A percentile compares a stretch with the other conserved stretches of the same genome.
These are phyloP conservation scores for Whitmania pigra DNA, from an alignment of 1,140 invertebrate species.

Conservation along the genomic window DNA sequence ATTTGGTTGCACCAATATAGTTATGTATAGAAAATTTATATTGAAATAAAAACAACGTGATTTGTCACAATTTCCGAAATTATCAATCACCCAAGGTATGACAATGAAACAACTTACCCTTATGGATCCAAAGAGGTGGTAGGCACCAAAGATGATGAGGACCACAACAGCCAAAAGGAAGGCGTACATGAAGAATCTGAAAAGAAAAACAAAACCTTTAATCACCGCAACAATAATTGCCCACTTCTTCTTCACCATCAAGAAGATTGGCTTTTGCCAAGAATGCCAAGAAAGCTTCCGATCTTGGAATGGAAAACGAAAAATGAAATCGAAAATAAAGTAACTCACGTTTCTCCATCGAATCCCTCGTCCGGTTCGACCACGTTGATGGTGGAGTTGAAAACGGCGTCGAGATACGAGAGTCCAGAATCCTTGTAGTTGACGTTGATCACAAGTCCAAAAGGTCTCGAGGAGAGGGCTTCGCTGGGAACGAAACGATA, in stretches of 20 bases:
- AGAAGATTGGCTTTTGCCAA: too few relatives aligned
- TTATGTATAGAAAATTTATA: too few relatives aligned
- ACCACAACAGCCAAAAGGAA: conserved; percentile 78
- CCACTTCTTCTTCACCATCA: too few relatives aligned
- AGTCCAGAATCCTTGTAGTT: conserved; percentile 66
- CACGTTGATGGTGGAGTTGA: conserved; percentile 95
- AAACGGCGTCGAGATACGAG: conserved; percentile 65
- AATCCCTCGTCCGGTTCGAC: conserved; percentile 90
- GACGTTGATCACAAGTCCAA: conserved; percentile 83
- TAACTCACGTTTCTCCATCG: conserved; percentile 74
- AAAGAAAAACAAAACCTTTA: conserved; percentile 21
- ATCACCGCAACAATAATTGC: too few relatives aligned
- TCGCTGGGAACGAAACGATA: conserved; percentile 92
- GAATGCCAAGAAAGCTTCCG: too few relatives aligned
- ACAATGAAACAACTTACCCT: conserved; percentile 42
- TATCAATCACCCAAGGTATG: not conserved
- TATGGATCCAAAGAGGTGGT: conserved; percentile 68
- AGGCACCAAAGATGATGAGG: conserved; percentile 70
- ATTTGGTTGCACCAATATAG: too few relatives aligned
- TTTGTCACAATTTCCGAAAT: too few relatives aligned
- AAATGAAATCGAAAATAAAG: too few relatives aligned
- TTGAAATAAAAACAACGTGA: too few relatives aligned
- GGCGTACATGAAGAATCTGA: conserved; percentile 76
- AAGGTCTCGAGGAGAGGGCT: conserved; percentile 82
- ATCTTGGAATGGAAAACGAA: too few relatives aligned